Conservation (phyloP, 1,140 invertebrate species). For the Hormaphis cornu region DNA sequence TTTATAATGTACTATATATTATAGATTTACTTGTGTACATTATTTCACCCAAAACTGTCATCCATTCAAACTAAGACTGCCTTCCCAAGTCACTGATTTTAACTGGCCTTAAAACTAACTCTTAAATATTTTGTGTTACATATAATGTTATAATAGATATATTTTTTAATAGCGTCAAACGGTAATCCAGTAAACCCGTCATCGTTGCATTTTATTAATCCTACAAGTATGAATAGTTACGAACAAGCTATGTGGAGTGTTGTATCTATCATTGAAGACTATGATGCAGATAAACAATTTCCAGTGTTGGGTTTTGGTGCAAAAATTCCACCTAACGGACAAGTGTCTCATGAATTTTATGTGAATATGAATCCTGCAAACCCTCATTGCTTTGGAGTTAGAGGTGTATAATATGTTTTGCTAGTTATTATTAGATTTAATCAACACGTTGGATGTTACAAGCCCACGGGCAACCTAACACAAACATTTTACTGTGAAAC, state of each 20-base stretch:
- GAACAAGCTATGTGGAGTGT: constrained; percentile 51
- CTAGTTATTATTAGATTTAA: background rate
- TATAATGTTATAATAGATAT: background rate
- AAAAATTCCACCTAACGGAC: constrained; percentile 46
- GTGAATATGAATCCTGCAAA: constrained; percentile 51
- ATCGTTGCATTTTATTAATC: constrained; percentile 51
- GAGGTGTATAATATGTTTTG: constrained; percentile 34
- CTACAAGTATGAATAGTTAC: constrained; percentile 48
- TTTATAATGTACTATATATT: too few relatives aligned
- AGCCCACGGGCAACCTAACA: too few relatives aligned
- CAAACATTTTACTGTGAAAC: too few relatives aligned
- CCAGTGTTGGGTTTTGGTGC: constrained; percentile 52
- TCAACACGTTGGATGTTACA: too few relatives aligned
- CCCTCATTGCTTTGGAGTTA: constrained; percentile 49
- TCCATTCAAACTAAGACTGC: too few relatives aligned
- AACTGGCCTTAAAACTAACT: background rate
- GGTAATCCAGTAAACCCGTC: constrained; percentile 48
- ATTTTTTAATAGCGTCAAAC: constrained; percentile 50
- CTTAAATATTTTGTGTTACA: background rate
- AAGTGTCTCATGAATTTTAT: constrained; percentile 52
- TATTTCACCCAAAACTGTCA: too few relatives aligned
- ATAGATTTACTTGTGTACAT: too few relatives aligned
- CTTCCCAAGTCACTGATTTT: background rate
- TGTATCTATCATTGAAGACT: constrained; percentile 57
- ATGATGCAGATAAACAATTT: constrained; percentile 49